Percentiles rank a stretch among this genome's conserved stretches.
phyloP scores from a whole-genome alignment of 2,797 vertebrate genomes.

The Chlorospingus flavigularis region DNA sequence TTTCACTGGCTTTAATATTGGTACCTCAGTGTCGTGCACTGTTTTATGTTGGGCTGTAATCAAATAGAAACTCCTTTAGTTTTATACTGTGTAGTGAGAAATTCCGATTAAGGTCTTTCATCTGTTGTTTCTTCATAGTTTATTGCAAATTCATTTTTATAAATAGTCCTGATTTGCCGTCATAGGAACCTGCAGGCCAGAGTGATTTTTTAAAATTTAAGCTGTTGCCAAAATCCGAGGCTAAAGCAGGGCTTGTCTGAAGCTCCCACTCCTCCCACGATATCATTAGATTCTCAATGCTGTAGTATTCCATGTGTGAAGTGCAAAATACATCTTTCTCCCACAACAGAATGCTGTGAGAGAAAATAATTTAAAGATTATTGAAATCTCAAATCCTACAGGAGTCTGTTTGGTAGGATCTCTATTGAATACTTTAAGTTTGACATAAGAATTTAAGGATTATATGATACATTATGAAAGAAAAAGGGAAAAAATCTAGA shows the following conservation, averaged over 20 bases:
- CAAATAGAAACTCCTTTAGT: not conserved
- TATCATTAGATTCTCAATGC: not conserved
- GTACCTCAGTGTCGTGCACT: accelerated
- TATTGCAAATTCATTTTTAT: not conserved
- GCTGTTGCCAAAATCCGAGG: not conserved
- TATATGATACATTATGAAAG: not conserved
- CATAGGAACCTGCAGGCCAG: not conserved
- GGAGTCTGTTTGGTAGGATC: not conserved
- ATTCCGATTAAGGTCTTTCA: not conserved
- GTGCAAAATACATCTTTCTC: not conserved
- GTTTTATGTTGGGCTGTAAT: not conserved
- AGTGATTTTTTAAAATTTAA: not conserved
- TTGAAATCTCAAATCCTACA: not conserved
- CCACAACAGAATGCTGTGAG: not conserved
- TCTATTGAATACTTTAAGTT: not conserved
- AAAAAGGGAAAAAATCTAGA: not conserved
- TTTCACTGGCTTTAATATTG: not conserved
- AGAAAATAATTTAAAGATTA: not conserved
- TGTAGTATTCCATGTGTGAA: not conserved
- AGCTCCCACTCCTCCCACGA: not conserved
- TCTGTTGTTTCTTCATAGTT: not conserved
- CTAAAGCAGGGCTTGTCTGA: not conserved
- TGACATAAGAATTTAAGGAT: not conserved
- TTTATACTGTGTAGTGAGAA: not conserved
- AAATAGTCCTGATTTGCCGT: not conserved